Percentiles rank a stretch among this genome's conserved stretches.
Conservation (phyloP, 2,113 vertebrate species). For the Tragelaphus imberbis region DNA sequence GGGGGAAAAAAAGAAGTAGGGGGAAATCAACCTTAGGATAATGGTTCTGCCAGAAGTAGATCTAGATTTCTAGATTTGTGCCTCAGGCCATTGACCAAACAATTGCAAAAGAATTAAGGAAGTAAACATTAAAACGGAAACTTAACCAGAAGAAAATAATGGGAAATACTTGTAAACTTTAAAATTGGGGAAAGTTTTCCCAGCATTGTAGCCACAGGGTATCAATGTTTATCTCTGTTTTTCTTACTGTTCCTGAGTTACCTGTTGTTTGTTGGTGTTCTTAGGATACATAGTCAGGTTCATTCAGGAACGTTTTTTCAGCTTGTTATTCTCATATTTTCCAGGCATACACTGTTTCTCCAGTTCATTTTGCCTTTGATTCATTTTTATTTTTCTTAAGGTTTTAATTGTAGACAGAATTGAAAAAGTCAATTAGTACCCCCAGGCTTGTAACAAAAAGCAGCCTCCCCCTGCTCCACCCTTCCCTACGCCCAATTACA, state of each 20-base stretch:
- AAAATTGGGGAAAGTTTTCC: not conserved
- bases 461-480: not conserved
- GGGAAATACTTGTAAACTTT: not conserved
- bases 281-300: not conserved
- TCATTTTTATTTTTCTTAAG: not conserved
- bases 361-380: not conserved
- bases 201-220: not conserved
- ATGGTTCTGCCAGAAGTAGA: not conserved
- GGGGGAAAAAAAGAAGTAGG: not conserved
- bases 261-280: constrained; percentile 15
- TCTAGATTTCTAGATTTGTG: not conserved
- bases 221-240: not conserved
- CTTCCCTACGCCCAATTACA: rapidly evolving
- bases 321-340: not conserved
- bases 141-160: not conserved
- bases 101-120: not conserved
- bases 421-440: not conserved
- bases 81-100: not conserved
- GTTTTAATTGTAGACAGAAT: not conserved
- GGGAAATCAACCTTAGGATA: not conserved
- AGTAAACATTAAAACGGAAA: constrained; percentile 1
- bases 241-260: not conserved
- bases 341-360: not conserved
- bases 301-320: not conserved
- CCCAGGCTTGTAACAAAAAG: not conserved